These are phyloP conservation scores for Sylvia atricapilla DNA, from an alignment of 2,113 vertebrate species.

Conservation along the genomic window DNA sequence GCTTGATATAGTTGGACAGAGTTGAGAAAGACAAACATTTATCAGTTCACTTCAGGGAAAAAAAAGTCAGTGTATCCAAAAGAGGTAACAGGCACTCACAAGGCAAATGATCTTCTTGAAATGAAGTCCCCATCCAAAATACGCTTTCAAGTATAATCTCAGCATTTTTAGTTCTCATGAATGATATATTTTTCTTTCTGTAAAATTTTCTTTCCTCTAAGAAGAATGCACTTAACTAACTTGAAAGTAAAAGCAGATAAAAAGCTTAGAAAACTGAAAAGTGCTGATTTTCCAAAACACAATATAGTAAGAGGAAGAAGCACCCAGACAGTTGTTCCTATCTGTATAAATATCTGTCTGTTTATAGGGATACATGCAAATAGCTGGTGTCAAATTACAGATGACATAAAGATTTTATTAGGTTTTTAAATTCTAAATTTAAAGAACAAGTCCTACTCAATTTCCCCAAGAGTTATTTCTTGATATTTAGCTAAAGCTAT, in stretches of 20 bases:
- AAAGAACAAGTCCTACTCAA: neutral
- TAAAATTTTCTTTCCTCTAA: neutral
- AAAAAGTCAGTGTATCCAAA: neutral
- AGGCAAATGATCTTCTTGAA: neutral
- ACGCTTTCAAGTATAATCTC: neutral
- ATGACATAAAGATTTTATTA: neutral
- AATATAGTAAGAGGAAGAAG: neutral
- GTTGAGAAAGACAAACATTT: neutral
- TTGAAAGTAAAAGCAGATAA: neutral
- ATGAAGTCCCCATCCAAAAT: neutral
- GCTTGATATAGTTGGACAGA: neutral
- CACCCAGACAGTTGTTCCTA: neutral
- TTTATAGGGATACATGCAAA: neutral
- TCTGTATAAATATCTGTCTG: neutral
- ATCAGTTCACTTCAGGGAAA: neutral
- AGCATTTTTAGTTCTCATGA: neutral
- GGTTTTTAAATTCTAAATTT: neutral
- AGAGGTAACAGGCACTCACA: neutral
- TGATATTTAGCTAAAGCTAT: neutral
- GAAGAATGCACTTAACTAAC: neutral
- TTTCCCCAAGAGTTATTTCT: neutral
- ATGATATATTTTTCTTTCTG: neutral
- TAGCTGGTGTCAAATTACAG: neutral
- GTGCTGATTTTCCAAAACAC: neutral
- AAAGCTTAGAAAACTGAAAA: neutral